Conservation (phyloP, 2,888 invertebrate genomes). For the Abrostola tripartita region DNA sequence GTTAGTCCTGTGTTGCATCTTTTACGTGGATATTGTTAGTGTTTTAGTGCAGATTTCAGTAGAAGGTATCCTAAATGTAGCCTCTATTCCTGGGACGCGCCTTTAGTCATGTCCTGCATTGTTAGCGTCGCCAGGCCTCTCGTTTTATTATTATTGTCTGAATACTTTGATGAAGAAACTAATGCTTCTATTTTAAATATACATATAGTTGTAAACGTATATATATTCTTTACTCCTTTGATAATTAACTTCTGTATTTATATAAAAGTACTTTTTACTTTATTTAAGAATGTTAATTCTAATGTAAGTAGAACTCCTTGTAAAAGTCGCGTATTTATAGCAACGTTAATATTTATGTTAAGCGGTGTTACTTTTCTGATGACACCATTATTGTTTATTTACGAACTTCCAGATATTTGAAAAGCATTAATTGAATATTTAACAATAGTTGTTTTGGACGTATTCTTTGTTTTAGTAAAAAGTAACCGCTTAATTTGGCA, state of each 20-base stretch:
- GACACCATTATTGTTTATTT: background rate
- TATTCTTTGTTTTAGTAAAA: background rate
- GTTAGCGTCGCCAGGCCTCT: background rate
- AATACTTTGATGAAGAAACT: too few relatives aligned
- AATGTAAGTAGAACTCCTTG: background rate
- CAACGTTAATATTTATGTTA: background rate
- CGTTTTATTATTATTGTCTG: background rate
- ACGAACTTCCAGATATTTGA: background rate
- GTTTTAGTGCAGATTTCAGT: slow-evolving; percentile 8
- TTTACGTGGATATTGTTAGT: slow-evolving; percentile 18
- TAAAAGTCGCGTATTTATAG: background rate
- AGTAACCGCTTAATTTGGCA: background rate
- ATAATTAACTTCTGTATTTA: background rate
- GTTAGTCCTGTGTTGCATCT: slow-evolving; percentile 15
- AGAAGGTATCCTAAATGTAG: slow-evolving; percentile 14
- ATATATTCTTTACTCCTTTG: background rate
- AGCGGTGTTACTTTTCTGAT: background rate
- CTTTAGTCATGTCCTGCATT: slow-evolving; percentile 4
- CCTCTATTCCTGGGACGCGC: slow-evolving; percentile 11
- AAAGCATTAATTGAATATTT: background rate
- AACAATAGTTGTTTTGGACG: background rate
- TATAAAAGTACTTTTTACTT: background rate
- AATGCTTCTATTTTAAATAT: background rate
- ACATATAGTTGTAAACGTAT: background rate
- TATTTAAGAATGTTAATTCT: background rate